Evolutionary conservation across 2,888 invertebrate species (phyloP), one percentile per base, ranked within the genome.

Genomic region (Stegana nigrithorax): DNA sequence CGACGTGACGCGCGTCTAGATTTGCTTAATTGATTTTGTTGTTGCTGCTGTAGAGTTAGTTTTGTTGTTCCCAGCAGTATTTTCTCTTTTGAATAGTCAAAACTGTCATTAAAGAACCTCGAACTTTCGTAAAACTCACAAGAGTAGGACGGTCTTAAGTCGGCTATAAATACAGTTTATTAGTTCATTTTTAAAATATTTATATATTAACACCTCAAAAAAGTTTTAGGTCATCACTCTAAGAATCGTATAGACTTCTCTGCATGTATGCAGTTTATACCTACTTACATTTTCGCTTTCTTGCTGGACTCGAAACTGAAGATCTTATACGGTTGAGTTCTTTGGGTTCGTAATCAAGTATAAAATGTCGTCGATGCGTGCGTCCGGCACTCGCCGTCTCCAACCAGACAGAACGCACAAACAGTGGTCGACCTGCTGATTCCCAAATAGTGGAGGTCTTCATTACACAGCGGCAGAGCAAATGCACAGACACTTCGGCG

Each of bases 391-490:
- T 91, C 78, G 91, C 89, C 21, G 76, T 67, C 64, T 84, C 82
- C 63, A 91, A 89, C 93, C 93, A 94, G 59, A 90, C 88, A 50
- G 89, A 89, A 74, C 87, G 87, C 68, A 90, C 87, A 83, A 89
- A 89, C 83, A 90, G 85, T 78, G 90, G 89, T 67, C 88, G 87
- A 83, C 88, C 88, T 66, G 90, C 89, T 70, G 89, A 87, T 81
- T 89, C 89, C 90, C 90, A 90, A 81, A 89, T 88, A 73, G 87
- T 87, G 32, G 75, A 59, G 64, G 73, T 75, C 67, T 68, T 74
- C 89, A 89, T 89, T 8, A 29, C 58, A 8, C 25, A 26, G 4
- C 55, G 21, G 25, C 55, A 27, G 27, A 51, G 12, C 53, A n/a
- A n/a, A n/a, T n/a, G n/a, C n/a, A 17, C 26, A 55, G 29, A 7